Conservation (phyloP, 2,797 vertebrate species). For the Sciurus vulgaris region DNA sequence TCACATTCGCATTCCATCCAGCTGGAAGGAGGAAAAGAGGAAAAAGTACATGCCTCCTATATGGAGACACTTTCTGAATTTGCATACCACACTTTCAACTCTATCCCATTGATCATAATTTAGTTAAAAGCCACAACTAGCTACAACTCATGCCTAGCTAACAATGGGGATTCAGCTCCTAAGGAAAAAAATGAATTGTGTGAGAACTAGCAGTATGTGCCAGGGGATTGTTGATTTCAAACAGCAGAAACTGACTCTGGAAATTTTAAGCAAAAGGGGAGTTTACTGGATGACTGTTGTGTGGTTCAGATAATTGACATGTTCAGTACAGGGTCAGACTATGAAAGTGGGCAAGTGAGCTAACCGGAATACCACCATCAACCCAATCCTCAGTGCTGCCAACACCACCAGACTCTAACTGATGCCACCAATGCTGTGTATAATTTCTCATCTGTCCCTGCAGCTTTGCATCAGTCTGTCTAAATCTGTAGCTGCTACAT, state of each 20-base stretch:
- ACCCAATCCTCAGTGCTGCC: background rate
- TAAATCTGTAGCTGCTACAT: constrained; percentile 11
- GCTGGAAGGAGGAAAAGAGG: background rate
- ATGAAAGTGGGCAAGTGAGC: constrained; percentile 22
- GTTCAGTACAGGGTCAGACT: background rate
- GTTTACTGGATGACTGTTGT: constrained; percentile 5
- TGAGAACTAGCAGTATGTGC: constrained; percentile 5
- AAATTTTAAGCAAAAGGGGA: constrained; percentile 20
- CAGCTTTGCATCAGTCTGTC: background rate
- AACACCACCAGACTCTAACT: background rate
- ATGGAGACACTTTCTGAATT: constrained; percentile 41
- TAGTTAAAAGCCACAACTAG: background rate
- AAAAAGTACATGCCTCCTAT: background rate
- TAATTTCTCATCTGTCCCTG: constrained; percentile 5
- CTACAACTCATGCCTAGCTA: background rate
- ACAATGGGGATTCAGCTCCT: constrained; percentile 31
- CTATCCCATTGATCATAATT: constrained; percentile 27
- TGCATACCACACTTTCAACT: background rate
- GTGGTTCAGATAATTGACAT: constrained; percentile 5
- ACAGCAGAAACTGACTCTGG: constrained; percentile 1
- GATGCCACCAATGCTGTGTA: background rate
- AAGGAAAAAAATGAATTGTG: background rate
- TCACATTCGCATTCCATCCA: background rate
- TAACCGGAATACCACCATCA: background rate
- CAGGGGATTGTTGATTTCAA: constrained; percentile 31